Evolutionary conservation across 2,888 invertebrate species (phyloP).

Genomic region (Rhagonycha lutea): DNA sequence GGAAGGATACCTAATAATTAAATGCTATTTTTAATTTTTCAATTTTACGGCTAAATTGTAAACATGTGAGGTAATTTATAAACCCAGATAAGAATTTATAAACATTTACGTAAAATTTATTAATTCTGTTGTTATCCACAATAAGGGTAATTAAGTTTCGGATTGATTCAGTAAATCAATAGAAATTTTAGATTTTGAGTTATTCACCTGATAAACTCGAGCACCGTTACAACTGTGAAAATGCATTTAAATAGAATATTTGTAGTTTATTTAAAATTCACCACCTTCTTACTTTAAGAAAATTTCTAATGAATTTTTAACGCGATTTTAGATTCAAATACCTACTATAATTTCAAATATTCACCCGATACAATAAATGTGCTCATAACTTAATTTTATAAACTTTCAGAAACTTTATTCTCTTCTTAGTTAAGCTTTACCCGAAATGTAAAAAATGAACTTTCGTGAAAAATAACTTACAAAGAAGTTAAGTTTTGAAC

Average conservation of each 20-base stretch:
- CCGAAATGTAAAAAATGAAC: background rate
- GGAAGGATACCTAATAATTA: background rate
- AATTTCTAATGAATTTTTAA: no score
- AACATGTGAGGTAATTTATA: background rate
- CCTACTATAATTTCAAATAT: background rate
- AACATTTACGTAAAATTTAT: background rate
- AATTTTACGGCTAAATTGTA: background rate
- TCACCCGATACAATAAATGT: background rate
- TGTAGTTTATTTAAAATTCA: no score
- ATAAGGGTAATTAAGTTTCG: background rate
- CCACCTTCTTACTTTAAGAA: no score
- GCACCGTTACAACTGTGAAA: background rate
- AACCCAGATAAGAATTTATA: background rate
- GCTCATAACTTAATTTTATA: background rate
- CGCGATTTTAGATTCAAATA: background rate
- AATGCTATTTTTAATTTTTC: background rate
- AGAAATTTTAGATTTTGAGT: background rate
- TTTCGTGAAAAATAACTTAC: background rate
- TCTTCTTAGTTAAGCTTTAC: background rate
- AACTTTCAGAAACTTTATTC: background rate
- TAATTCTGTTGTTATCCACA: background rate
- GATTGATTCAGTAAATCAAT: background rate
- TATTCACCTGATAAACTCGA: background rate
- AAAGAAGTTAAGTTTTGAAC: background rate
- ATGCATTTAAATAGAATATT: no score